These are phyloP conservation scores for Siniperca obscura DNA, from an alignment of 2,797 vertebrate species.

Conservation along the genomic window DNA sequence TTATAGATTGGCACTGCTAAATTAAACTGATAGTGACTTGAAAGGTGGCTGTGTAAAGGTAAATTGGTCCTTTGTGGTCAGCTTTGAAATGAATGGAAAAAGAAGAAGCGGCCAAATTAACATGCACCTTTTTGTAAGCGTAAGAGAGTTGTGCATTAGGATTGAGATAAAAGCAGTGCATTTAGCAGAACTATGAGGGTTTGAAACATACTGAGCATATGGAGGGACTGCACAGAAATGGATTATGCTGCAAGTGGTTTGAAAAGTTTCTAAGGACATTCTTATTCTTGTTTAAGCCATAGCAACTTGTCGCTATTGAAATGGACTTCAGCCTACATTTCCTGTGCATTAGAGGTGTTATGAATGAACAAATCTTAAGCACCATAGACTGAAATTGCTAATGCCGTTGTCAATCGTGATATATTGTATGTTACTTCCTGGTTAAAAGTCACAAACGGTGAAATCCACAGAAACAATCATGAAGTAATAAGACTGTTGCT, in stretches of 20 bases:
- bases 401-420: neutral
- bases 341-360: neutral
- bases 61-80: neutral
- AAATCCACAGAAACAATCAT: neutral
- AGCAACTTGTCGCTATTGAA: neutral
- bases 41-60: neutral
- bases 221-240: neutral
- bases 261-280: neutral
- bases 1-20: neutral
- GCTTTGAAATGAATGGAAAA: neutral
- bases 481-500: neutral
- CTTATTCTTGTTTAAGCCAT: neutral
- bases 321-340: neutral
- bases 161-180: neutral
- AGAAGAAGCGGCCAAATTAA: neutral
- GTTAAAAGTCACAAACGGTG: neutral
- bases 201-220: neutral
- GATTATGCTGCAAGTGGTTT: slow-evolving; percentile 4
- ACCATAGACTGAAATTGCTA: neutral
- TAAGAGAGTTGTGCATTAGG: neutral
- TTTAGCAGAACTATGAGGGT: neutral
- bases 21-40: neutral
- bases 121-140: neutral
- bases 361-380: neutral
- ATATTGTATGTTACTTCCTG: neutral